Conservation (phyloP, 2,888 invertebrate genomes). For the Nomada goodeniana region DNA sequence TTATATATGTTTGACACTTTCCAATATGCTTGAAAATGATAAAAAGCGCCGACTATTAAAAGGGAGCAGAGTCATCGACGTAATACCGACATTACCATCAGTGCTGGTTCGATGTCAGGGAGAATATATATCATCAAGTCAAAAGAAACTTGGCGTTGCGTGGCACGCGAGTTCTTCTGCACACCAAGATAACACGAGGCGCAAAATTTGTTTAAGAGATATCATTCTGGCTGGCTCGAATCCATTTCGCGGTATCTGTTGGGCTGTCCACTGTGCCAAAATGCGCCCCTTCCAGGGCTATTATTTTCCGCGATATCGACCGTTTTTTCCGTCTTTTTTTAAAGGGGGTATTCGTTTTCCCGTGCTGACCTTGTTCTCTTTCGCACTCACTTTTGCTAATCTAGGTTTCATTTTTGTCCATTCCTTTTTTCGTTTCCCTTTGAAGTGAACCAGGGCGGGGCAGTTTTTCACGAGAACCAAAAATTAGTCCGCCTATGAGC, state of each 20-base stretch:
- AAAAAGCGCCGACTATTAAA: slow-evolving; percentile 37
- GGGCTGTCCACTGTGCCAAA: slow-evolving; percentile 44
- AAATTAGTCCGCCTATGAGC: slow-evolving; percentile 33
- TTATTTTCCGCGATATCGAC: slow-evolving; percentile 54
- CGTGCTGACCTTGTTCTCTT: not conserved
- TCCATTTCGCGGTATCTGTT: slow-evolving; percentile 49
- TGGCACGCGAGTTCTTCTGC: not conserved
- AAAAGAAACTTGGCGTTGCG: not conserved
- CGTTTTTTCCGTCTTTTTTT: slow-evolving; percentile 22
- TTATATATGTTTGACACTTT: too few relatives aligned
- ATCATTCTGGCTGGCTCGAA: slow-evolving; percentile 50
- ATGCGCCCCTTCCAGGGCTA: slow-evolving; percentile 40
- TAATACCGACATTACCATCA: slow-evolving; percentile 54
- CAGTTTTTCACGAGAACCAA: slow-evolving; percentile 24
- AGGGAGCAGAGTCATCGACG: slow-evolving; percentile 37
- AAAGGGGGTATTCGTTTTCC: slow-evolving; percentile 38
- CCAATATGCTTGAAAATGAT: slow-evolving; percentile 19
- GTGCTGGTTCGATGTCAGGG: not conserved
- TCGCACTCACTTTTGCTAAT: not conserved
- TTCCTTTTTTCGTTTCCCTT: not conserved
- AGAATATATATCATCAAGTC: not conserved
- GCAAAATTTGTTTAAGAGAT: slow-evolving; percentile 60
- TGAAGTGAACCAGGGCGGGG: not conserved
- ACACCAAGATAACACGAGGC: slow-evolving; percentile 24
- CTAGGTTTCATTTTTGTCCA: not conserved